Conservation (phyloP, 2,888 invertebrate species). For the Hyppa rectilinea region DNA sequence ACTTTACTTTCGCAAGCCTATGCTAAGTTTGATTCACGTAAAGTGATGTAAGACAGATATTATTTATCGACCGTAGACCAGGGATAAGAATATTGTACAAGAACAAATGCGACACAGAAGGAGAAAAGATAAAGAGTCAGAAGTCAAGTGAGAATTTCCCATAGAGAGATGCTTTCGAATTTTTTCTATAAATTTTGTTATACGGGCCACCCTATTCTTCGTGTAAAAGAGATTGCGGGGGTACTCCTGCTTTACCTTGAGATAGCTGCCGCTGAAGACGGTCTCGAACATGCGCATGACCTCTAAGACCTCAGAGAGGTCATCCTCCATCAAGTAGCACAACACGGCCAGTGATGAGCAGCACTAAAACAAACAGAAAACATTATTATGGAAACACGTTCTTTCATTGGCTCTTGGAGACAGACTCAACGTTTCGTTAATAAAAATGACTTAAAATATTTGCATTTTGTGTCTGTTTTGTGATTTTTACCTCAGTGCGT, state of each 20-base stretch:
- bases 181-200: too few relatives aligned
- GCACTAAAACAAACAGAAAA: slow-evolving; percentile 91
- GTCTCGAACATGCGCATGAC: slow-evolving; percentile 94
- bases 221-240: not conserved
- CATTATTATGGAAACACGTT: not conserved
- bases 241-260: slow-evolving; percentile 87
- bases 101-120: too few relatives aligned
- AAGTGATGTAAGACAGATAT: too few relatives aligned
- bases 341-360: slow-evolving; percentile 95
- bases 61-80: too few relatives aligned
- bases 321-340: slow-evolving; percentile 95
- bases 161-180: too few relatives aligned
- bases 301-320: slow-evolving; percentile 93
- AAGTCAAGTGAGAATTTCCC: too few relatives aligned
- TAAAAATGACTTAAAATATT: not conserved
- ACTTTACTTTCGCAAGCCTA: too few relatives aligned
- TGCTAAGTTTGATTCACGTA: too few relatives aligned
- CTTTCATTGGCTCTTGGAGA: not conserved
- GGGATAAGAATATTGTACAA: too few relatives aligned
- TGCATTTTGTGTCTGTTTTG: not conserved
- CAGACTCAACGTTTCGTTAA: too few relatives aligned
- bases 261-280: slow-evolving; percentile 95
- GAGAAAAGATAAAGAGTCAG: too few relatives aligned
- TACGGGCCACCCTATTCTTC: too few relatives aligned
- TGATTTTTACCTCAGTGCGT: slow-evolving; percentile 92